Base-by-base conservation (phyloP, 2,888 invertebrate species). In the Epirrita christyi region DNA sequence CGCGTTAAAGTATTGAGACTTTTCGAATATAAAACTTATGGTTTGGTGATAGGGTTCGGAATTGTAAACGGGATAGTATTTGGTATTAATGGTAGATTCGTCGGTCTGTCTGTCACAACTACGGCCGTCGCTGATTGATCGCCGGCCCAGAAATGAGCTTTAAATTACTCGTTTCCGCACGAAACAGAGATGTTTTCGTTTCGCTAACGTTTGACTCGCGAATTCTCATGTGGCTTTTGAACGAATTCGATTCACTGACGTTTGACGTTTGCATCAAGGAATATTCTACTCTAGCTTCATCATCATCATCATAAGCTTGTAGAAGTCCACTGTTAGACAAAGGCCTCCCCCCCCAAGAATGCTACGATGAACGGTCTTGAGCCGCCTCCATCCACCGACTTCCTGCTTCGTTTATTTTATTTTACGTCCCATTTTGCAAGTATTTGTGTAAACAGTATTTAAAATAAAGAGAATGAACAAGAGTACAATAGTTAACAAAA, bases 91-190 rank as follows among this genome's bases (percentile, higher is more conserved):
- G 37, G 45, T 51, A 43, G 54, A 28, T 58, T 49, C 48, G 32
- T 37, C 37, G 54, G 56, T 63, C 61, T 65, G 50, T 55, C 60
- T 65, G 67, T 73, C 66, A 65, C 69, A 66, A 63, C 59, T 46
- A 57, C 57, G 56, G 43, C 54, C 55, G 54, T 52, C 65, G 66
- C 66, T 78, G 81, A 83, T 82, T 77, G 82, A 82, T 83, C 68
- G 71, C 61, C 69, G 68, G 63, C 65, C 55, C 71, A 70, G 76
- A 75, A 78, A 78, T 74, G 75, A 77, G 73, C 72, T 78, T 70
- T 67, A 76, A 78, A 82, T 80, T 76, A 75, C 76, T 62, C 59
- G 71, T 67, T 77, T 78, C 76, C 77, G 75, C 61, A 60, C 58
- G 65, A 65, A 75, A 76, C 74, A 65, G 75, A 81, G 74, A 73